Conservation (phyloP, 2,888 invertebrate species). For the Pimpla rufipes region DNA sequence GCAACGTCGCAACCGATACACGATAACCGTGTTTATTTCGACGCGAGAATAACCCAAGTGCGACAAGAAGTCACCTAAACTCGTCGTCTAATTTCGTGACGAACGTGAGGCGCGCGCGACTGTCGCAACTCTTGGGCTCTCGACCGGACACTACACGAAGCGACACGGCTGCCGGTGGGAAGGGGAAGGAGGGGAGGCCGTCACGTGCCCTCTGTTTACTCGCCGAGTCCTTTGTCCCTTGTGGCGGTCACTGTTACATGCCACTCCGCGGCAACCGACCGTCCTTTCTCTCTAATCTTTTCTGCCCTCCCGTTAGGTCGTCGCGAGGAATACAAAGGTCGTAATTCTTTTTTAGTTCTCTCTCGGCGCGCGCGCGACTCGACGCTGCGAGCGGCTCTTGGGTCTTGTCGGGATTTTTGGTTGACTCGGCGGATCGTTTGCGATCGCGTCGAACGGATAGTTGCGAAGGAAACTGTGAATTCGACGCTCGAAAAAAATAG, state of each 20-base stretch:
- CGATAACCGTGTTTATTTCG: too few species aligned
- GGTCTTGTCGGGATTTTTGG: too few species aligned
- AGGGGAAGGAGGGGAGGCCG: slow-evolving; percentile 22
- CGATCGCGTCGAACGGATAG: too few species aligned
- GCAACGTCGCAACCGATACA: too few species aligned
- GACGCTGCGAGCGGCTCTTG: too few species aligned
- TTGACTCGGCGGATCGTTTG: too few species aligned
- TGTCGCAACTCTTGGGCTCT: background rate
- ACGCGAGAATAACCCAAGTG: too few species aligned
- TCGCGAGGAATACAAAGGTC: background rate
- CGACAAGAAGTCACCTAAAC: background rate
- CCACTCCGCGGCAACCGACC: background rate
- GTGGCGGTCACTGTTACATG: slow-evolving; percentile 21
- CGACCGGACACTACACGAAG: too few species aligned
- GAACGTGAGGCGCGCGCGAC: slow-evolving; percentile 9
- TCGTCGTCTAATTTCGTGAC: slow-evolving; percentile 29
- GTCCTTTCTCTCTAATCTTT: background rate
- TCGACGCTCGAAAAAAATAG: too few species aligned
- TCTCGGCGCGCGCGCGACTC: too few species aligned
- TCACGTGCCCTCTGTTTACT: slow-evolving; percentile 58
- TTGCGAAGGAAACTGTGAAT: too few species aligned
- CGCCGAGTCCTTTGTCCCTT: slow-evolving; percentile 51
- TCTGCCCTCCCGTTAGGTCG: background rate
- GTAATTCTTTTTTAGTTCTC: background rate
- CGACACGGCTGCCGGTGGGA: background rate